Conservation (phyloP, 2,113 vertebrate species). For the Rhea americana region DNA sequence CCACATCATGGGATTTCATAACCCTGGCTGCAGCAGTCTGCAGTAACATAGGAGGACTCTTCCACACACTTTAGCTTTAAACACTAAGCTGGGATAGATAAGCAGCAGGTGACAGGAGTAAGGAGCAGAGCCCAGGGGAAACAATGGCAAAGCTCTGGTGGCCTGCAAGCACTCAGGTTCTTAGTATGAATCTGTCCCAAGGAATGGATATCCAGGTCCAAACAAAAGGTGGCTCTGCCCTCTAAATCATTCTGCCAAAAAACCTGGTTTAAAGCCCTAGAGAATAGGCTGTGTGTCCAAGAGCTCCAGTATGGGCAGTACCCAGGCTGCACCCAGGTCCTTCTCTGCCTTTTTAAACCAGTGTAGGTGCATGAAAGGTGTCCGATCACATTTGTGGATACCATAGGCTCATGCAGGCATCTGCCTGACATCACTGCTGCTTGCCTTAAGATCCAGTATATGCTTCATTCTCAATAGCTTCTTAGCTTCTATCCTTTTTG, state of each 20-base stretch:
- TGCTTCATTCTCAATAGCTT: neutral
- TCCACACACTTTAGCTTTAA: neutral
- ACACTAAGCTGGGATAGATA: neutral
- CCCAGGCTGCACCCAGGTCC: neutral
- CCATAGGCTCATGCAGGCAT: neutral
- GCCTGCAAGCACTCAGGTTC: neutral
- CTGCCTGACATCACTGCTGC: neutral
- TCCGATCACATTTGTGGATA: neutral
- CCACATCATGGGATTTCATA: neutral
- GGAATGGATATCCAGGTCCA: neutral
- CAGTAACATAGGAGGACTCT: neutral
- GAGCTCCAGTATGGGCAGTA: neutral
- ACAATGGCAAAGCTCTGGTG: neutral
- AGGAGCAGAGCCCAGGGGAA: neutral
- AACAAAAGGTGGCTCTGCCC: neutral
- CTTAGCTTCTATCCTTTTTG: neutral
- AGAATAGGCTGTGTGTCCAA: neutral
- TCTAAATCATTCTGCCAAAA: neutral
- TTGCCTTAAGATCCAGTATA: neutral
- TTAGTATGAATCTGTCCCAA: accelerated
- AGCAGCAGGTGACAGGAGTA: neutral
- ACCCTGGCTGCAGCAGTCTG: neutral
- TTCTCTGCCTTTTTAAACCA: neutral
- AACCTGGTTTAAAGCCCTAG: neutral
- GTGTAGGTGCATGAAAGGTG: neutral